Base-by-base conservation (phyloP, 2,113 vertebrate genomes). In the Microtus montanus region DNA sequence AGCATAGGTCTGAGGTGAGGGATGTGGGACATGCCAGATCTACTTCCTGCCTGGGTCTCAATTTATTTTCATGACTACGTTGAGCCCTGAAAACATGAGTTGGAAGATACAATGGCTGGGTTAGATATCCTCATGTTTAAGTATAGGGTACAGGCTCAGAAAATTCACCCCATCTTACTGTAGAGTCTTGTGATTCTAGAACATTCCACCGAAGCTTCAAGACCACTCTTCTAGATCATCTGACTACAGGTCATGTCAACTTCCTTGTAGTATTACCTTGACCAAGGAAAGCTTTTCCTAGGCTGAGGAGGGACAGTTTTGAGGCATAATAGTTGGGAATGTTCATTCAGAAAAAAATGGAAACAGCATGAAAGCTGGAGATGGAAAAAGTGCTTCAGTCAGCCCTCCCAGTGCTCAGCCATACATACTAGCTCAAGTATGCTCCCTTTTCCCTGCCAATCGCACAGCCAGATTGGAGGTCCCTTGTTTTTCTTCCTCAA, bases 281-380 rank as follows among this genome's bases (percentile, higher is more conserved):
- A 79, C 64, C 54, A 78, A 83, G 77, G 54, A 96, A 49, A 85
- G n/a, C 4, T 22, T 88, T 44, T 91, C 70, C 87, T 94, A 54
- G 95, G 92, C 44, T 20, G 80, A 20, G 3, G 74, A 20, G 3
- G 26, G 41, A 14, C 61, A n/a, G 30, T 73, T 41, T 6, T 0
- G 35, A 85, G 89, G 77, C 3, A 80, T 52, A 75, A 24, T 94
- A 92, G 97, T 97, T 98, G 93, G 52, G 58, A 54, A 96, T 84
- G 94, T 93, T 84, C 77, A 63, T 96, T 97, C 92, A 95, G 94
- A 97, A 92, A 79, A 90, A 89, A 92, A 71, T 98, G 95, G 97
- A 98, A 96, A 7, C 11, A 49, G 63, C 86, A 97, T 78, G 98
- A 96, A 97, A 97, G 96, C 97, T 96, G 96, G 95, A 87, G 78